Percentiles rank a stretch among this genome's conserved stretches.
These are phyloP conservation scores for Coreoperca whiteheadi DNA, from an alignment of 2,113 vertebrate species.

Conservation along the genomic window DNA sequence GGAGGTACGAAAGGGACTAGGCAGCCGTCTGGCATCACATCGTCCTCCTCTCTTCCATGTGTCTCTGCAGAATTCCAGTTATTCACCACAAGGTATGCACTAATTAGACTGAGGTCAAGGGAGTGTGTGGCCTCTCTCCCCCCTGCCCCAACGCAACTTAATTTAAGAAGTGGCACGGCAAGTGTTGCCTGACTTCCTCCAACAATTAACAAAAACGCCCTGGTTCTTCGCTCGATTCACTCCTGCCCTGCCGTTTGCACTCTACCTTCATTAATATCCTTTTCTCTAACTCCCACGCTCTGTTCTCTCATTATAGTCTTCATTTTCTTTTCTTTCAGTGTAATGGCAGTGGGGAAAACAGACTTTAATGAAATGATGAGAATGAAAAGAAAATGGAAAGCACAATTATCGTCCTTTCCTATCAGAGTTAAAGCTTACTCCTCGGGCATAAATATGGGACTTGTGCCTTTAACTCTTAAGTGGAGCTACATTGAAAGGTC, in stretches of 20 bases:
- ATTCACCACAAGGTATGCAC: constrained; percentile 67
- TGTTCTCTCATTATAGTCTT: not conserved
- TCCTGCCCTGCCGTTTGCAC: constrained; percentile 45
- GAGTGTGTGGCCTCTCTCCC: constrained; percentile 56
- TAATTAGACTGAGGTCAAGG: constrained; percentile 79
- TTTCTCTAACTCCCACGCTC: constrained; percentile 8
- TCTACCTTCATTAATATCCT: constrained; percentile 51
- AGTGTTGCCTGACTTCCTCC: constrained; percentile 43
- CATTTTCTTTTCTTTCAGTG: constrained; percentile 23
- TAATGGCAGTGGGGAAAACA: constrained; percentile 15
- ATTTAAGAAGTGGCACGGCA: constrained; percentile 36
- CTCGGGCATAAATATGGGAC: constrained; percentile 25
- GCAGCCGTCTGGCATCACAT: constrained; percentile 58
- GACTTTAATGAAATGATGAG: constrained; percentile 47
- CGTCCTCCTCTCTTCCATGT: constrained; percentile 33
- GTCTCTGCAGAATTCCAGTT: constrained; percentile 46
- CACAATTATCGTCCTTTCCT: constrained; percentile 6
- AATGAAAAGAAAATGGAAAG: constrained; percentile 42
- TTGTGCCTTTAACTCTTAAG: constrained; percentile 12
- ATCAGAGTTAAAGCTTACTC: constrained; percentile 9
- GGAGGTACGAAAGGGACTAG: constrained; percentile 44
- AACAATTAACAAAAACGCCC: constrained; percentile 57
- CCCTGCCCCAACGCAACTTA: constrained; percentile 23
- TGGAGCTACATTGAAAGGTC: constrained; percentile 25
- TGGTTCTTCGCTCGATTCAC: constrained; percentile 21